phyloP scores from a whole-genome alignment of 2,888 invertebrate genomes.

The Aricia artaxerxes region DNA sequence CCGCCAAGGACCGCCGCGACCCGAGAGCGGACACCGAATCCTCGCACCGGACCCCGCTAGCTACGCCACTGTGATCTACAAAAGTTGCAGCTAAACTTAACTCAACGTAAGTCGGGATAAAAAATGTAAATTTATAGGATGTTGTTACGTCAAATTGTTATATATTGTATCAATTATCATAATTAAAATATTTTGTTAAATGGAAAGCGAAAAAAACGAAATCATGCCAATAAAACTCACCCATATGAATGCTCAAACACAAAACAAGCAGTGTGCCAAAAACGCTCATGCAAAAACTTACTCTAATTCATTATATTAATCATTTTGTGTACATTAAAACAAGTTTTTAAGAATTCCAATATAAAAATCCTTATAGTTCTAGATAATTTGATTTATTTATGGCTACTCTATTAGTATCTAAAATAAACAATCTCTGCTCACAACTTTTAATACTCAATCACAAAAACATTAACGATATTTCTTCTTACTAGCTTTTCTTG shows the following conservation, averaged over 20 bases:
- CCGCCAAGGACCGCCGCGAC: conserved; percentile 89
- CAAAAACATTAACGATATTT: conserved; percentile 23
- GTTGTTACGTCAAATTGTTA: not conserved
- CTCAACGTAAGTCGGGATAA: too few species aligned
- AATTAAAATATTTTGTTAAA: not conserved
- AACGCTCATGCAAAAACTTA: conserved; percentile 55
- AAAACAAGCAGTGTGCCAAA: conserved; percentile 55
- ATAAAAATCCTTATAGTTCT: not conserved
- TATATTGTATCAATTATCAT: not conserved
- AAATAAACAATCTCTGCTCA: conserved; percentile 68
- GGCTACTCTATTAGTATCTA: not conserved
- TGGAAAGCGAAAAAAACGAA: conserved; percentile 30
- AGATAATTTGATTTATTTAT: not conserved
- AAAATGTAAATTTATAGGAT: not conserved
- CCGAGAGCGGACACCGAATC: conserved; percentile 87
- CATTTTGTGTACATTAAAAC: not conserved
- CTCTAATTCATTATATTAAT: not conserved
- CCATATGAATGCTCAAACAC: conserved; percentile 42
- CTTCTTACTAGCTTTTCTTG: conserved; percentile 46
- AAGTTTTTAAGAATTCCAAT: too few species aligned
- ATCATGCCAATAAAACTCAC: conserved; percentile 45
- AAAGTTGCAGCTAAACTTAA: not conserved
- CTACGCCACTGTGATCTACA: conserved; percentile 69
- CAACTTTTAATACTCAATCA: conserved; percentile 46
- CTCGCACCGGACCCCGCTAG: conserved; percentile 66